Evolutionary conservation across 2,888 invertebrate genomes (phyloP).

Genomic region (Apodemia arnacis): DNA sequence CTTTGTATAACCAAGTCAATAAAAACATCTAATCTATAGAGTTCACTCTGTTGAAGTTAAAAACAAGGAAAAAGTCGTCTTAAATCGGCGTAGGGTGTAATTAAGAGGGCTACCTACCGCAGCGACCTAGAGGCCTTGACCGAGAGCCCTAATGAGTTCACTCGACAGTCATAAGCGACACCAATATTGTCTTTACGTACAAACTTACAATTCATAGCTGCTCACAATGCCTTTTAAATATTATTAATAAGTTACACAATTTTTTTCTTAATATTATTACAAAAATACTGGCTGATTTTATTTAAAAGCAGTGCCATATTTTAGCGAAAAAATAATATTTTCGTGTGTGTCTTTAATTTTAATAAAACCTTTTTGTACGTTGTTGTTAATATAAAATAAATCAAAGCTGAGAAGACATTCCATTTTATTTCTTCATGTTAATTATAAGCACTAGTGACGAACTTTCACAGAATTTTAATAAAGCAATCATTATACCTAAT

Average conservation of each 20-base stretch:
- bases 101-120: constrained; percentile 92
- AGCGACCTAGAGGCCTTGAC: constrained; percentile 93
- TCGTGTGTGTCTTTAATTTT: background rate
- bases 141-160: constrained; percentile 93
- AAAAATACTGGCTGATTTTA: background rate
- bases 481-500: background rate
- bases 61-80: constrained; percentile 89
- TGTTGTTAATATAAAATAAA: background rate
- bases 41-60: constrained; percentile 49
- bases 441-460: background rate
- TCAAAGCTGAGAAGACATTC: background rate
- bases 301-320: background rate
- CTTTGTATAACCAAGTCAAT: no score
- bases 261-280: background rate
- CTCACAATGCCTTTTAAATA: background rate
- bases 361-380: background rate
- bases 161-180: constrained; percentile 87
- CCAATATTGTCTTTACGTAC: constrained; percentile 69
- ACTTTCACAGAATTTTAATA: background rate
- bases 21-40: background rate
- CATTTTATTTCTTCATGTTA: background rate
- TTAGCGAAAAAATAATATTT: background rate
- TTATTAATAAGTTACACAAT: background rate
- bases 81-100: constrained; percentile 91
- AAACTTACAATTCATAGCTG: constrained; percentile 12